Evolutionary conservation across 1,140 invertebrate genomes (phyloP), one percentile per base, ranked within the genome.

Genomic region (Physella acuta): DNA sequence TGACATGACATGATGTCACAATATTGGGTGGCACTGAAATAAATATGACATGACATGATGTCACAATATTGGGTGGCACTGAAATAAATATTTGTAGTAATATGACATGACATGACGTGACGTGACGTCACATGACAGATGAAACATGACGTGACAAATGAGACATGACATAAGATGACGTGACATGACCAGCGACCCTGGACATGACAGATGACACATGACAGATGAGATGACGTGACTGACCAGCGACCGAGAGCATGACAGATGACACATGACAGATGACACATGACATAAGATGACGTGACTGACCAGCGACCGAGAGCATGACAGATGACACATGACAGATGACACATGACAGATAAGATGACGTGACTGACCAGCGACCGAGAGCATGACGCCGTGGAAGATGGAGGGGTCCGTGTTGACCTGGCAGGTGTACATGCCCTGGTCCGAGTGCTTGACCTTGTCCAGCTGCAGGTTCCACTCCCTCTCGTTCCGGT

Each of bases 391-490:
- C 26, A 73, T 68, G 30, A 82, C 75, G 16, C 68, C 59, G 52
- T 80, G 80, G 20, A 66, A 73, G 17, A 73, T 63, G 3, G 78
- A 69, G 4, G 81, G 79, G 14, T 72, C 67, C 0, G 81, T 80
- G 71, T 81, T 81, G n/a, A 81, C 76, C 56, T 80, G 74, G 71
- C 81, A 82, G 49, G 71, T 75, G 71, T 81, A 82, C 55, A 73
- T 67, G 17, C 80, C 81, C 28, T 72, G 73, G 71, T 82, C 81
- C 3, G 72, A 73, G 52, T 76, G 73, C 14, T 74, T 71, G 17
- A 79, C 76, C 20, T 79, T 73, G 33, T 76, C 55, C 20, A 82
- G 76, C 59, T 76, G 73, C 4, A 81, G 74, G 64, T 80, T 80
- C 81, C 81, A 82, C 53, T 82, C 79, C 39, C 71, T 69, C 3